Conservation (phyloP, 2,113 vertebrate genomes). For the Tauraco erythrolophus region DNA sequence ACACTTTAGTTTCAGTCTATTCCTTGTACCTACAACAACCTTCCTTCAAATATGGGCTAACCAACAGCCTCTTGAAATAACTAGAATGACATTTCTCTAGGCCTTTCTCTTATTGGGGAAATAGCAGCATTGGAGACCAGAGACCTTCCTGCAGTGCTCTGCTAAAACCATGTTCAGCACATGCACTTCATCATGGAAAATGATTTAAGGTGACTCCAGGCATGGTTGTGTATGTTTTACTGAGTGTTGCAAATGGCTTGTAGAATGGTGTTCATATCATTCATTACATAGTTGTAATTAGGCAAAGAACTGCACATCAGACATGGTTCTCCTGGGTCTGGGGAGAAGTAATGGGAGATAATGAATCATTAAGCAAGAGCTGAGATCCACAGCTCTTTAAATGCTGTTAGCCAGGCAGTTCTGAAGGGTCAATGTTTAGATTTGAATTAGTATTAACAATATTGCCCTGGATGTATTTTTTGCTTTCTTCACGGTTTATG, state of each 20-base stretch:
- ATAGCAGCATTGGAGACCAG: rapidly evolving
- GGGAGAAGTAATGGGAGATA: not conserved
- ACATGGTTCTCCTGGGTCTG: not conserved
- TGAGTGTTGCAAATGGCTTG: not conserved
- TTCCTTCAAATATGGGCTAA: not conserved
- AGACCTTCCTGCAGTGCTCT: not conserved
- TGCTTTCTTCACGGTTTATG: not conserved
- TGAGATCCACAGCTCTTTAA: not conserved
- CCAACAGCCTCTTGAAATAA: not conserved
- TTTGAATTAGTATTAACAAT: not conserved
- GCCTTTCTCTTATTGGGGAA: not conserved
- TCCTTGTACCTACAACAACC: not conserved
- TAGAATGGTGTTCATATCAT: not conserved
- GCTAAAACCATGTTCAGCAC: not conserved
- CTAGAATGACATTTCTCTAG: not conserved
- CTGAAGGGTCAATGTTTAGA: not conserved
- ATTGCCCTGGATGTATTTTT: not conserved
- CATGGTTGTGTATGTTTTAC: rapidly evolving
- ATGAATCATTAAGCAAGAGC: not conserved
- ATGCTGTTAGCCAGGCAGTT: not conserved
- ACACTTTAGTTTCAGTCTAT: not conserved
- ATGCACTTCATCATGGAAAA: not conserved
- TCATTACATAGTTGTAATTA: not conserved
- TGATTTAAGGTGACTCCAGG: not conserved
- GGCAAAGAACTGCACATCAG: not conserved